phyloP scores from a whole-genome alignment of 2,797 vertebrate species.

The Catharus ustulatus region DNA sequence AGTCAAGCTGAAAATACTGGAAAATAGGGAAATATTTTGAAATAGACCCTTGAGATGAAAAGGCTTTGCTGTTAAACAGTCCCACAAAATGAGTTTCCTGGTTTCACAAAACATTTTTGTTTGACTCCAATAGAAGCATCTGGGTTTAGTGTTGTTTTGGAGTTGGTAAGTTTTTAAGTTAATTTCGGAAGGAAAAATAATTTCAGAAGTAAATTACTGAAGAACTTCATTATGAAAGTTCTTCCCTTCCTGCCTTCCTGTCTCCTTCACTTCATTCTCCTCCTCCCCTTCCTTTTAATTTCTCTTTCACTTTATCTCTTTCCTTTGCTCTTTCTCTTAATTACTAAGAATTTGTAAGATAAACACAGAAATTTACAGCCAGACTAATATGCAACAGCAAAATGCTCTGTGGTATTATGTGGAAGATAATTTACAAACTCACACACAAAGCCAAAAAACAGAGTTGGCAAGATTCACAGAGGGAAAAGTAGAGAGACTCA shows the following conservation, averaged over 20 bases:
- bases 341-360: neutral
- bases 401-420: neutral
- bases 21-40: neutral
- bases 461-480: neutral
- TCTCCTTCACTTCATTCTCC: neutral
- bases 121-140: neutral
- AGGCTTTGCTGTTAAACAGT: neutral
- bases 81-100: neutral
- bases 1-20: neutral
- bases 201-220: slow-evolving; percentile 7
- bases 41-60: neutral
- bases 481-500: neutral
- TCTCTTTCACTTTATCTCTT: neutral
- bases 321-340: neutral
- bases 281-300: neutral
- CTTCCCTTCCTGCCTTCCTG: slow-evolving; percentile 1
- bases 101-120: neutral
- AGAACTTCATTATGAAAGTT: neutral
- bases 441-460: neutral
- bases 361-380: neutral
- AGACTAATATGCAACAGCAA: neutral
- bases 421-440: neutral
- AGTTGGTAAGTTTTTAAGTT: neutral
- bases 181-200: neutral
- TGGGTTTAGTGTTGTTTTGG: neutral